Evolutionary conservation across 2,888 invertebrate species (phyloP).

Genomic region (Polymixis lichenea): DNA sequence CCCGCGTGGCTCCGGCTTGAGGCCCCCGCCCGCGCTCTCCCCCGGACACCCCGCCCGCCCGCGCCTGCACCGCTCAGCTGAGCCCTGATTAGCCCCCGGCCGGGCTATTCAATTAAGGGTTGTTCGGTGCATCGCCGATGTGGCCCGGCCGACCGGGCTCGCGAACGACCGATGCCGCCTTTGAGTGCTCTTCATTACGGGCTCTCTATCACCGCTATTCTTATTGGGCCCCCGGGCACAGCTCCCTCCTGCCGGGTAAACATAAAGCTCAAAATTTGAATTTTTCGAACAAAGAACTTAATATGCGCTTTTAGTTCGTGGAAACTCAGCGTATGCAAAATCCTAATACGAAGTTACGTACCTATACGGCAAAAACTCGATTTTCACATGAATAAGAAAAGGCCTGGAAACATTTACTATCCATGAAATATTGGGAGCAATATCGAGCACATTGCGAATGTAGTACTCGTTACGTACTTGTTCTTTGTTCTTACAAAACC

Average conservation of each 20-base stretch:
- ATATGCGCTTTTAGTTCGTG: conserved; percentile 21
- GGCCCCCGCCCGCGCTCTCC: conserved; percentile 67
- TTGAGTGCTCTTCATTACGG: conserved; percentile 85
- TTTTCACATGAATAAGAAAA: neutral
- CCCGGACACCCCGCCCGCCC: conserved; percentile 68
- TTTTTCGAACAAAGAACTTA: conserved; percentile 64
- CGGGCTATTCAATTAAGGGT: conserved; percentile 89
- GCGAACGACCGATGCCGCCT: conserved; percentile 75
- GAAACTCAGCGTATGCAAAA: conserved; percentile 26
- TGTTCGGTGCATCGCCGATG: conserved; percentile 85
- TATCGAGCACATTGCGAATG: conserved; percentile 14
- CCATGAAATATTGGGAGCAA: neutral
- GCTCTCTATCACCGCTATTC: conserved; percentile 82
- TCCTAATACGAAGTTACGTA: neutral
- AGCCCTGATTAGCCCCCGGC: conserved; percentile 89
- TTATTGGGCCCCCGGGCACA: conserved; percentile 74
- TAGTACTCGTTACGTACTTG: conserved; percentile 24
- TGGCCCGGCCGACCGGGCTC: conserved; percentile 73
- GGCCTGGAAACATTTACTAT: neutral
- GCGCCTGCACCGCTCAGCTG: conserved; percentile 87
- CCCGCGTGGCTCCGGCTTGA: conserved; percentile 89
- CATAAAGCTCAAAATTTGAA: conserved; percentile 68
- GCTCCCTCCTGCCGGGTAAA: conserved; percentile 56
- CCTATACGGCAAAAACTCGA: neutral
- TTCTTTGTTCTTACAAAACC: conserved; percentile 50